Evolutionary conservation across 2,113 vertebrate genomes (phyloP).

Genomic region (Anoura caudifer): DNA sequence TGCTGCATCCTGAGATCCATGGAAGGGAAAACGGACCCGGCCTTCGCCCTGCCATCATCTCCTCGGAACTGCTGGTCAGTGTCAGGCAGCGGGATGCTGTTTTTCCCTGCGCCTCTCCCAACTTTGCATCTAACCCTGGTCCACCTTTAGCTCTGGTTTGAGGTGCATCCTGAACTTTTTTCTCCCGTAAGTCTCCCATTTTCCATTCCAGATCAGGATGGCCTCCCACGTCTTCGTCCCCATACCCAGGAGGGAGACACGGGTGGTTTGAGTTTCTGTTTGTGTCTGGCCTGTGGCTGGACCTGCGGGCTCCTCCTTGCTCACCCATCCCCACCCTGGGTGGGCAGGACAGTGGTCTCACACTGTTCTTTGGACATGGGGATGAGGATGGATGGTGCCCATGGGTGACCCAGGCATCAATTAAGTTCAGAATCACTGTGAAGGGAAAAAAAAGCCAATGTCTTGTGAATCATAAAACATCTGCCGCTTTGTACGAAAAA

Average conservation of each 20-base stretch:
- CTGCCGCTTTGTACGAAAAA: neutral
- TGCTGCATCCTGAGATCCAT: neutral
- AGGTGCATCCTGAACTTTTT: no score
- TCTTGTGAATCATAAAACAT: neutral
- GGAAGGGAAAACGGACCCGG: fast-evolving
- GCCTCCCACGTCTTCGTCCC: neutral
- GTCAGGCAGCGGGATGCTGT: fast-evolving
- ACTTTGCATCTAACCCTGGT: neutral
- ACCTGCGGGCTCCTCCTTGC: fast-evolving
- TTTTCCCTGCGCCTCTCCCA: neutral
- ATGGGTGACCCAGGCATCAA: fast-evolving
- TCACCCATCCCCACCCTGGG: neutral
- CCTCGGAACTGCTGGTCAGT: fast-evolving
- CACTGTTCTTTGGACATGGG: neutral
- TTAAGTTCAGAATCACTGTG: neutral
- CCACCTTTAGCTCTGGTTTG: neutral
- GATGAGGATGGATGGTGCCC: neutral
- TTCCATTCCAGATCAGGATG: neutral
- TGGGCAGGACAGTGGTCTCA: neutral
- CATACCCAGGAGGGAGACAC: fast-evolving
- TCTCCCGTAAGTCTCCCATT: neutral
- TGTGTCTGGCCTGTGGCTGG: neutral
- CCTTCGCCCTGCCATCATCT: fast-evolving
- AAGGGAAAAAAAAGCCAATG: neutral
- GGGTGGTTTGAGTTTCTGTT: neutral